These are phyloP conservation scores for Pogona vitticeps DNA, from an alignment of 2,113 vertebrate genomes.

Conservation along the genomic window DNA sequence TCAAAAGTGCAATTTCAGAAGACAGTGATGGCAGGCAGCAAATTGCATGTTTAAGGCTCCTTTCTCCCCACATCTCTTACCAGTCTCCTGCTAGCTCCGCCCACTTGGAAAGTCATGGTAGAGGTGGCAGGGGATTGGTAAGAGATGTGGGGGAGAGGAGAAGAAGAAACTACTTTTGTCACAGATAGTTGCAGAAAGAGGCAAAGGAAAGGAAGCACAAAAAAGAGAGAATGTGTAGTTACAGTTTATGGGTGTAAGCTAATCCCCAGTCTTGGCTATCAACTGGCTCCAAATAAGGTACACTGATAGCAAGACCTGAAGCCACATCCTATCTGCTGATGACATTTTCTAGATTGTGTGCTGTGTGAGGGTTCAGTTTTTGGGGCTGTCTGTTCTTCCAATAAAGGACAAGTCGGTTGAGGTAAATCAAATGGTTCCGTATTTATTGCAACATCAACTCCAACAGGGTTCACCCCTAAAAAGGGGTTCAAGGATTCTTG, in stretches of 20 bases:
- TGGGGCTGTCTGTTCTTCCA: too few relatives aligned
- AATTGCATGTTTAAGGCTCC: not conserved
- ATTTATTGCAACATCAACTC: too few relatives aligned
- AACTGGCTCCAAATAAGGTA: constrained; percentile 51
- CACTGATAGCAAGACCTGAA: constrained; percentile 32
- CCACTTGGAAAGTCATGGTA: not conserved
- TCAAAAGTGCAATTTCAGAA: constrained; percentile 38
- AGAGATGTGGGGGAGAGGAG: not conserved
- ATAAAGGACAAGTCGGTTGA: too few relatives aligned
- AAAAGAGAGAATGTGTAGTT: not conserved
- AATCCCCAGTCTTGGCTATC: constrained; percentile 45
- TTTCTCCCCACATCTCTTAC: not conserved
- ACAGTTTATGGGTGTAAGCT: constrained; percentile 12
- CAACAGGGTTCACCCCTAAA: too few relatives aligned
- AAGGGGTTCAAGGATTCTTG: too few relatives aligned
- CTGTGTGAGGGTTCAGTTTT: too few relatives aligned
- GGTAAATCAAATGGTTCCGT: too few relatives aligned
- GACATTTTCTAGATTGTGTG: constrained; percentile 36
- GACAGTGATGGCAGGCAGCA: constrained; percentile 12
- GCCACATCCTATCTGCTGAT: constrained; percentile 44
- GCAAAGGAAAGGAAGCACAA: not conserved
- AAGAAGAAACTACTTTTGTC: not conserved
- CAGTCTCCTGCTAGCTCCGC: too few relatives aligned
- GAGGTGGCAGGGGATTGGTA: not conserved
- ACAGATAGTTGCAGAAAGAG: not conserved